Base-by-base conservation (phyloP, 2,797 vertebrate genomes). In the Trichosurus vulpecula region DNA sequence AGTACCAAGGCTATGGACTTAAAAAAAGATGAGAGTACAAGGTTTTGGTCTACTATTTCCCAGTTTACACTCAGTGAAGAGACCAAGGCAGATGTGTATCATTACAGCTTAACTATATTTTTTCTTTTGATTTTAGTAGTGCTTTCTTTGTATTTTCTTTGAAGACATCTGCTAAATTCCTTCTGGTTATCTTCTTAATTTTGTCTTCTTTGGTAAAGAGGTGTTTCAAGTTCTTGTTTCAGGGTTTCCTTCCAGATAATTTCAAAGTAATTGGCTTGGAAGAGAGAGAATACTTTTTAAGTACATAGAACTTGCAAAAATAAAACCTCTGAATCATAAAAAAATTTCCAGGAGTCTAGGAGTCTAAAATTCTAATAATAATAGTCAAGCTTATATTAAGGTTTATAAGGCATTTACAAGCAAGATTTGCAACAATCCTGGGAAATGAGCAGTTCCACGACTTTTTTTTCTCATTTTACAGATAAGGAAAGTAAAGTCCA, bases 231-330 rank as follows among this genome's bases (percentile, higher is more conserved):
- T 94, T 94, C 95, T 96, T 94, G 89, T 53, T 97, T 99, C 98
- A 99, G 55, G 98, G 95, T 98, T 98, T 99, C 97, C 98, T 99
- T 89, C 93, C 93, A 56, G 98, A 98, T 99, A 99, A 99, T 98
- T 99, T 99, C 98, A 99, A 98, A 4, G 99, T 99, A 96, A 99
- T 99, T 0, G 99, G 99, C 99, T 99, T 98, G n/a, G 95, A 97
- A 98, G 98, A 98, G 13, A 96, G 27, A 97, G 51, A n/a, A 0
- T 10, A 56, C 2, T 57, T 93, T 94, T 95, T 92, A 95, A 56
- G 35, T 95, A 94, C 93, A n/a, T 51, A 87, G 2, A 58, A 96
- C 12, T 94, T 16, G 54, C 93, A 95, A 96, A 61, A 66, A 74
- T 54, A 66, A 90, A 61, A 58, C 14, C 87, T n/a, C 90, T 91